Evolutionary conservation across 1,140 invertebrate genomes (phyloP), one percentile per base, ranked within the genome.

Genomic region (Achroia grisella): DNA sequence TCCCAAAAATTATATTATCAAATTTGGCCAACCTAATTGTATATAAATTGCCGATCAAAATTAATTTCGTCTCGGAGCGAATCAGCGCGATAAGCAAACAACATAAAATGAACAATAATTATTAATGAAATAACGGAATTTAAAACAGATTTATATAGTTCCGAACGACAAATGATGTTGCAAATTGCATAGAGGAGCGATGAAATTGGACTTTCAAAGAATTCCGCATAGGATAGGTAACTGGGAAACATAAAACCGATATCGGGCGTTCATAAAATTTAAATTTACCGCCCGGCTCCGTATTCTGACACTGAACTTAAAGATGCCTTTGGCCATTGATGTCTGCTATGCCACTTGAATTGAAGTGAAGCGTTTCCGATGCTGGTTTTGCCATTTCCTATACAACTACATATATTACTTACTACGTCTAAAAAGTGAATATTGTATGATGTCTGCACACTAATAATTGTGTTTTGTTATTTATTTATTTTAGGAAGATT

Each of bases 161-260:
- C 13, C 2, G 14, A 37, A n/a, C 9, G 14, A 23, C 35, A 15
- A 37, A 37, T 37, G 10, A 37, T 37, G 14, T 17, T n/a, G 35
- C 11, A 17, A 14, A 17, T 17, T 37, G 35, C 35, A 37, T 37
- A 13, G 17, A 17, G 13, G 35, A 15, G 13, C 35, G 10, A 37
- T 37, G 35, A n/a, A 37, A 37, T 37, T 17, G 13, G 35, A 37
- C 15, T 37, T 37, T 37, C 35, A 37, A 37, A 37, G 35, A 37
- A 23, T 15, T 37, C 35, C 35, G 17, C 35, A 37, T 37, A 37
- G 17, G n/a, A 23, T 23, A 6, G 17, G 6, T 15, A 37, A 14
- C 14, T 37, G 13, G 35, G 17, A 37, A 37, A 37, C 35, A 37
- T 37, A 37, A 37, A 37, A n/a, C 35, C 35, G 35, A 37, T 37